Base-by-base conservation (phyloP, 1,140 invertebrate species). In the Brachionus koreanus region DNA sequence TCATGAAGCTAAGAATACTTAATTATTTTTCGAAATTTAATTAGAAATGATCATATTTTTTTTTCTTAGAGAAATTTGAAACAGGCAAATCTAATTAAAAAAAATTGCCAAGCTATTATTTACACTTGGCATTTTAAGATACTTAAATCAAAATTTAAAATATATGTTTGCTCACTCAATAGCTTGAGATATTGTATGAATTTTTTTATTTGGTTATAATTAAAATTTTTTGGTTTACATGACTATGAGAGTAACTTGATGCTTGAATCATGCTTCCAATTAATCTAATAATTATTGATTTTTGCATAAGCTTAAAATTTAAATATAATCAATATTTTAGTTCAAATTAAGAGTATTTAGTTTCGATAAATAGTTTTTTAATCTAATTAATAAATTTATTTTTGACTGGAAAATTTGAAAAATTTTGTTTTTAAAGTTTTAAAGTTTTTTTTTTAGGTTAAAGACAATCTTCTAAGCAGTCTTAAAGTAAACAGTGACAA, bases 201-300 rank as follows among this genome's bases (percentile, higher is more conserved):
- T 57, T 57, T 57, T 52, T 57, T 10, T 42, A 57, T 57, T 57
- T 57, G 49, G 9, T 0, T 23, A 25, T 57, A 57, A 57, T 57
- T 57, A 57, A 57, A 49, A 57, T 7, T 57, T 57, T 52, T 57
- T 9, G 9, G 49, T 57, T 57, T 57, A 57, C 49, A 57, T 57
- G 49, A 57, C 19, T 19, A 57, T 57, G 5, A 29, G n/a, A 3
- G 6, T 9, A 57, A 57, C 49, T 57, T 57, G 16, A 57, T 23
- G 19, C 49, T 57, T 16, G 19, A 57, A 57, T 42, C 39, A 42
- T 42, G 39, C 12, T 42, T 57, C 16, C 19, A 25, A 19, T 25
- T 57, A 57, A 57, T 57, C 49, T 57, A 57, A 57, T 57, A 57
- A 57, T 57, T 57, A 57, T 57, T 57, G 49, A 57, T 57, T 57